Percentiles rank a stretch among this genome's conserved stretches.
These are phyloP conservation scores for Agriopis marginaria DNA, from an alignment of 2,888 invertebrate genomes.

Conservation along the genomic window DNA sequence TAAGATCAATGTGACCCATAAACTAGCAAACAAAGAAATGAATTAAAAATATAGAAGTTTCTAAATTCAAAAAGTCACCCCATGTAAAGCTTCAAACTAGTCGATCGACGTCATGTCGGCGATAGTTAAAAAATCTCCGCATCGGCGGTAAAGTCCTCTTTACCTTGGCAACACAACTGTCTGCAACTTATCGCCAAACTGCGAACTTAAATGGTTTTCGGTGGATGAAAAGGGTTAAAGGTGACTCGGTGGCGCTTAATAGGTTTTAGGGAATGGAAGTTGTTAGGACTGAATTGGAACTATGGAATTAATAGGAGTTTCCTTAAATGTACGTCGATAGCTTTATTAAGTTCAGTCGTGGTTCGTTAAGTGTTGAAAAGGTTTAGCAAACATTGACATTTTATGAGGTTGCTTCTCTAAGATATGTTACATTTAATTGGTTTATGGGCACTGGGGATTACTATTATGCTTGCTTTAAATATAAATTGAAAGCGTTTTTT, in stretches of 20 bases:
- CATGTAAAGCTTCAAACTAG: too few relatives aligned
- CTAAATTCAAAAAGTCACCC: too few relatives aligned
- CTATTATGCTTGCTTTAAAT: neutral
- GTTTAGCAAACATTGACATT: constrained; percentile 2
- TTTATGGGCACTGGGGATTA: neutral
- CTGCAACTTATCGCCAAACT: constrained; percentile 7
- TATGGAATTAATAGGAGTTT: constrained; percentile 35
- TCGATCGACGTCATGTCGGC: too few relatives aligned
- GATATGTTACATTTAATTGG: neutral
- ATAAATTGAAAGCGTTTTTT: too few relatives aligned
- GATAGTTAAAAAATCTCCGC: neutral
- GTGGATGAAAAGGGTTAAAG: constrained; percentile 64
- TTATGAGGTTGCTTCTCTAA: neutral
- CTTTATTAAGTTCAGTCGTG: constrained; percentile 37
- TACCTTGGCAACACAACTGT: constrained; percentile 22
- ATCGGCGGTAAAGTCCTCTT: neutral
- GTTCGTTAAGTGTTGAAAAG: constrained; percentile 30
- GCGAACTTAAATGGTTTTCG: constrained; percentile 70
- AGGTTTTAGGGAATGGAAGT: constrained; percentile 46
- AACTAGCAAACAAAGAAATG: too few relatives aligned
- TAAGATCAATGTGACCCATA: too few relatives aligned
- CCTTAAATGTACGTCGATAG: constrained; percentile 27
- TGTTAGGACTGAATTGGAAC: constrained; percentile 40
- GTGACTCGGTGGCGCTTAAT: constrained; percentile 60
- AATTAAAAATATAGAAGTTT: too few relatives aligned